These are phyloP conservation scores for Ypsolopha sequella DNA, from an alignment of 2,888 invertebrate species.

Conservation along the genomic window DNA sequence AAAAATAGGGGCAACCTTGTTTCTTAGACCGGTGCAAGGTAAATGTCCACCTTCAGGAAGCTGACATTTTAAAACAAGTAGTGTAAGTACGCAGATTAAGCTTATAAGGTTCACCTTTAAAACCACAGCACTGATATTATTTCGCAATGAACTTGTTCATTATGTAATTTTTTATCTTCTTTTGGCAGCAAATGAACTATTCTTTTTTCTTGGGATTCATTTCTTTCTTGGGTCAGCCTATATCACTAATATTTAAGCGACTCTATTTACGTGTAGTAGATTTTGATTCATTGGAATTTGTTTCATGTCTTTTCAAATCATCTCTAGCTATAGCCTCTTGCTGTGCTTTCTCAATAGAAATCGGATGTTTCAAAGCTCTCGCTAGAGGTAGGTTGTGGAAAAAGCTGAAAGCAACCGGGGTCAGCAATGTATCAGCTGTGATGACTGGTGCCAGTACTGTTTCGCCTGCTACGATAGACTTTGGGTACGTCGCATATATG, in stretches of 20 bases:
- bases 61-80: not conserved
- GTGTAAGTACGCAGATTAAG: not conserved
- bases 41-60: not conserved
- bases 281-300: no score
- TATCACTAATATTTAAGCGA: no score
- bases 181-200: not conserved
- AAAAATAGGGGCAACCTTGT: not conserved
- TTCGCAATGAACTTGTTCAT: not conserved
- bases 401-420: constrained; percentile 43
- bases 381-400: constrained; percentile 46
- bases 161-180: not conserved
- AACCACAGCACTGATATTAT: not conserved
- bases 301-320: not conserved
- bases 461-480: constrained; percentile 19
- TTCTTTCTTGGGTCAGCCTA: not conserved
- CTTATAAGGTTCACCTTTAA: not conserved
- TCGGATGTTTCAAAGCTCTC: constrained; percentile 42
- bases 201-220: not conserved
- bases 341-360: constrained; percentile 32
- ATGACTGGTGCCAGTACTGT: constrained; percentile 26
- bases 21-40: not conserved
- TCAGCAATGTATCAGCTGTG: constrained; percentile 27
- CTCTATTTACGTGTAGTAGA: no score
- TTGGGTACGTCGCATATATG: constrained; percentile 21
- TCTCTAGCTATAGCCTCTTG: constrained; percentile 16